These are phyloP conservation scores for Phyllostomus discolor DNA, from an alignment of 2,113 vertebrate species.

Conservation along the genomic window DNA sequence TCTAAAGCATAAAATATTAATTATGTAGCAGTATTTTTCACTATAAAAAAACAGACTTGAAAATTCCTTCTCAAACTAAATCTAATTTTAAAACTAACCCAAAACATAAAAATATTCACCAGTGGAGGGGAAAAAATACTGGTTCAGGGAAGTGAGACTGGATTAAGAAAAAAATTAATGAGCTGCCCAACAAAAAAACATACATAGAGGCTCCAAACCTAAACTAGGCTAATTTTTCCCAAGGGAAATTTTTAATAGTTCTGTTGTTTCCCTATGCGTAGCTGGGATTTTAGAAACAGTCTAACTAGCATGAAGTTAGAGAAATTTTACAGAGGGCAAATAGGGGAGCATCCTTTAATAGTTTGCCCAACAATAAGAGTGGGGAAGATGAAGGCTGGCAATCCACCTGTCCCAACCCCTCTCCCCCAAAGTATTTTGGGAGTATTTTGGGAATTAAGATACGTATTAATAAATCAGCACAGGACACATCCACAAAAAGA, in stretches of 20 bases:
- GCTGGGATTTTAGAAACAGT: not conserved
- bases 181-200: not conserved
- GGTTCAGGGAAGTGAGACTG: not conserved
- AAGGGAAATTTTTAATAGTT: not conserved
- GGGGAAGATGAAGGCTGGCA: not conserved
- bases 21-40: slow-evolving; percentile 14
- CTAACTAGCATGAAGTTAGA: not conserved
- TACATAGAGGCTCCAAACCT: not conserved
- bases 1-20: slow-evolving; percentile 20
- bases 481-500: not conserved
- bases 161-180: not conserved
- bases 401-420: not conserved
- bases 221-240: not conserved
- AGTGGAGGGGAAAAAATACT: not conserved
- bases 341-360: not conserved
- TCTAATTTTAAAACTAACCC: slow-evolving; percentile 41
- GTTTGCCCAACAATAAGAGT: not conserved
- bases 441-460: not conserved
- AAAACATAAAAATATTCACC: slow-evolving; percentile 16
- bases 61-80: slow-evolving; percentile 31
- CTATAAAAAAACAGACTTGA: not conserved
- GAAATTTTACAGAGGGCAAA: not conserved
- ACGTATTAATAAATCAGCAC: not conserved
- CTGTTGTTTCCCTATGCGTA: not conserved
- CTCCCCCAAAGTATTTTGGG: not conserved